phyloP scores from a whole-genome alignment of 1,140 invertebrate genomes.

The Meloidogyne hapla region DNA sequence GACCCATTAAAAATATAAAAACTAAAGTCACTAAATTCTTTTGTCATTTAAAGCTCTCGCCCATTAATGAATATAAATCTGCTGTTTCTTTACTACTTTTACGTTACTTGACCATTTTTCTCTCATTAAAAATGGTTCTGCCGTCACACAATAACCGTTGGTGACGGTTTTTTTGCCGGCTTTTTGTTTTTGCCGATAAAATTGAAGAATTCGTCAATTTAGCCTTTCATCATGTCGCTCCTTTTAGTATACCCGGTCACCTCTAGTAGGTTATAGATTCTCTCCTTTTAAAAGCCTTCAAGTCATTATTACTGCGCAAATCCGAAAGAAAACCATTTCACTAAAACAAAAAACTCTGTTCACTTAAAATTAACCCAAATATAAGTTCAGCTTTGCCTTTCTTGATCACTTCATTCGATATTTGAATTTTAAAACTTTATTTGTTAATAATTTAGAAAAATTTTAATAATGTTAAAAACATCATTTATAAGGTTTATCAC shows the following conservation, averaged over 20 bases:
- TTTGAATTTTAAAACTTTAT: not conserved
- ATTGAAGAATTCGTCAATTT: not conserved
- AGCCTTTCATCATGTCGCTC: not conserved
- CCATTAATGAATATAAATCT: slow-evolving; percentile 1
- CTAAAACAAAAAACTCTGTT: not conserved
- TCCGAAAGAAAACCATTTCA: not conserved
- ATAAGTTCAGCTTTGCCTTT: not conserved
- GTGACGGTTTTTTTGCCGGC: not conserved
- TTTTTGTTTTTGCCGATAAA: not conserved
- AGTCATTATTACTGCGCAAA: not conserved
- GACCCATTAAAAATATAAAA: slow-evolving; percentile 3
- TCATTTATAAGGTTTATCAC: not conserved
- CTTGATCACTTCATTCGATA: not conserved
- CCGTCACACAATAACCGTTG: not conserved
- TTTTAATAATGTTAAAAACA: not conserved
- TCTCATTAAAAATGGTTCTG: not conserved
- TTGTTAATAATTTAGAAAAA: not conserved
- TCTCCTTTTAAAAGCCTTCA: not conserved
- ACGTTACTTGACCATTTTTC: not conserved
- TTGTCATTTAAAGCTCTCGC: not conserved
- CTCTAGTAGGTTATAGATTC: not conserved
- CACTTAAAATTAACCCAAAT: not conserved
- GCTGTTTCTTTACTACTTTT: not conserved
- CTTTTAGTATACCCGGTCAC: not conserved
- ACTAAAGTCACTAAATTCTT: not conserved